Evolutionary conservation across 92 coral and sea anemone species (phyloP), one percentile per base, ranked within the genome.

Genomic region (Diadumene lineata): DNA sequence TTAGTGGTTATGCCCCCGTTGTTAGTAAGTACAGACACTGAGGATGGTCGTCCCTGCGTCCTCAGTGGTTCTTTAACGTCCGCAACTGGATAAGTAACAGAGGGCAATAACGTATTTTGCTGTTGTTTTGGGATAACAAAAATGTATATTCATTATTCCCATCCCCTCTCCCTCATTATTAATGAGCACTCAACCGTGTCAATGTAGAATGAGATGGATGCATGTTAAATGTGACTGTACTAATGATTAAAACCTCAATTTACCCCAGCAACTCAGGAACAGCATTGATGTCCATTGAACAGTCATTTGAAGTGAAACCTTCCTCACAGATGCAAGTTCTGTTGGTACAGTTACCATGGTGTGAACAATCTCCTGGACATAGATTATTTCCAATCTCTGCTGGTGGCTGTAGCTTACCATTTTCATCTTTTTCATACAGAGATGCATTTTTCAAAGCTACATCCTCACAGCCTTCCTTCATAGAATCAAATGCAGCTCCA

Each of bases 281-380:
- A 6, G 66, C 57, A 43, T 86, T 48, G 43, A 76, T 44, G 18
- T 84, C 70, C 81, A 90, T 75, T 0, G 96, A 90, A 16, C 96
- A 90, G 58, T 90, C 96, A 9, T 70, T 77, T 0, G 86, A 76
- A 1, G 91, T 79, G 48, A 22, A 87, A 21, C 78, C 92, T 58
- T 87, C 85, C 34, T 83, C 76, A 56, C 96, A 90, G 1, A 69
- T 46, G 55, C 96, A 90, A 0, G 85, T 87, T 11, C 92, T 79
- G 57, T 87, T 87, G 9, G 78, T 74, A 58, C 96, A 90, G 78
- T 87, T 87, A 0, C 96, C 96, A 34, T 78, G 83, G 21, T 31
- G 64, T 31, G 78, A 83, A 51, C 96, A 90, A 43, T 90, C 92
- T 31, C 81, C 78, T 1, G 96, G 87, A 32, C 96, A 90, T 23